Conservation (phyloP, 2,797 vertebrate genomes). For the Sylvilagus floridanus region DNA sequence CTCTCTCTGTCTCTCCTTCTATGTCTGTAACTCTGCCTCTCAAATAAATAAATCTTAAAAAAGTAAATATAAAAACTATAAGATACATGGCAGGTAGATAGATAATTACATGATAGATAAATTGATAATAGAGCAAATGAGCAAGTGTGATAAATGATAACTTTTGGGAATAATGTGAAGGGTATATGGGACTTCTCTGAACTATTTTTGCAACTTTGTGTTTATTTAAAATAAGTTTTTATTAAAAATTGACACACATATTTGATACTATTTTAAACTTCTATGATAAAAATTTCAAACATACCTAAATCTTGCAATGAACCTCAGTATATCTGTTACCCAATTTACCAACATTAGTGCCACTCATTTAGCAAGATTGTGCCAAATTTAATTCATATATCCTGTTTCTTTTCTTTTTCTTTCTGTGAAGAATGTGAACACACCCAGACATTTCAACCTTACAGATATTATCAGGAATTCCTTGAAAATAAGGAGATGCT, state of each 20-base stretch:
- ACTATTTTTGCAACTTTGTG: no score
- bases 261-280: not conserved
- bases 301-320: not conserved
- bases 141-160: no score
- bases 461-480: not conserved
- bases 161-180: no score
- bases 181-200: no score
- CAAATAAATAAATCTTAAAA: no score
- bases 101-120: no score
- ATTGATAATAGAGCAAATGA: no score
- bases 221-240: no score
- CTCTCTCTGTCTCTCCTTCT: no score
- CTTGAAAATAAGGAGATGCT: not conserved
- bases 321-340: not conserved
- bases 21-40: no score
- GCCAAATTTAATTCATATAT: not conserved
- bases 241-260: not conserved
- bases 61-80: no score
- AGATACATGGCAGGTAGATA: no score
- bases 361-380: not conserved
- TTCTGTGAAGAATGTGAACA: not conserved
- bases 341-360: not conserved
- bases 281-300: constrained; percentile 24
- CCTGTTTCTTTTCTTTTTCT: not conserved
- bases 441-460: not conserved